Evolutionary conservation across 2,797 vertebrate genomes (phyloP).

Genomic region (Megalops cyprinoides): DNA sequence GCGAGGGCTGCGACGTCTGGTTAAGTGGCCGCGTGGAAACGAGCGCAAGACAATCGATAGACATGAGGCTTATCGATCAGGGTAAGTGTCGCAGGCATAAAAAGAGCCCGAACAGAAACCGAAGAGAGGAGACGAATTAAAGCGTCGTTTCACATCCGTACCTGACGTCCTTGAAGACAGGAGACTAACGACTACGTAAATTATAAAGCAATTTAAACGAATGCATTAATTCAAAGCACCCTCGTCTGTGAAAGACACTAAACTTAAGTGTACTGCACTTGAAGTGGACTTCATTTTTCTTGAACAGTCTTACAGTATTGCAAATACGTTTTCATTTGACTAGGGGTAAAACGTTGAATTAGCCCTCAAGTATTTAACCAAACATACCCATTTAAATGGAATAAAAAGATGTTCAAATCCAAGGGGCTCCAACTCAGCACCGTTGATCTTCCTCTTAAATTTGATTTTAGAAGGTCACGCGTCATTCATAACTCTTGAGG

Average conservation of each 20-base stretch:
- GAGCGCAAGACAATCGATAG: slow-evolving; percentile 45
- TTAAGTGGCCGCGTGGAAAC: slow-evolving; percentile 43
- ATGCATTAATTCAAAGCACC: slow-evolving; percentile 17
- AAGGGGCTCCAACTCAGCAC: background rate
- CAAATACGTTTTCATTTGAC: slow-evolving; percentile 47
- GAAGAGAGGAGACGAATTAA: slow-evolving; percentile 41
- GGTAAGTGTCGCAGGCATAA: slow-evolving; percentile 12
- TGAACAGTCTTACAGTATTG: no score
- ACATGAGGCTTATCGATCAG: slow-evolving; percentile 52
- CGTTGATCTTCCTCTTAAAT: no score
- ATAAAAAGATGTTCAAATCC: background rate
- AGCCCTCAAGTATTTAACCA: background rate
- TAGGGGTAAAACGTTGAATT: slow-evolving; percentile 48
- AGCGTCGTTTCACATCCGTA: slow-evolving; percentile 28
- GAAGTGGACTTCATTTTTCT: no score
- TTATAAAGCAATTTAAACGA: slow-evolving; percentile 25
- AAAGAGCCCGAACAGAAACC: slow-evolving; percentile 31
- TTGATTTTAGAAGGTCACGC: slow-evolving; percentile 7
- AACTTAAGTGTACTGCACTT: background rate
- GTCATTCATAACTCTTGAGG: no score
- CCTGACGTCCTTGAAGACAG: slow-evolving; percentile 27
- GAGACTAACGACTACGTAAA: slow-evolving; percentile 31
- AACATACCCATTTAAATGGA: background rate
- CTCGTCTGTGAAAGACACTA: background rate
- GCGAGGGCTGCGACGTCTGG: slow-evolving; percentile 33